Evolutionary conservation across 2,888 invertebrate species (phyloP), one percentile per base, ranked within the genome.

Genomic region (Synergus laeviventris): DNA sequence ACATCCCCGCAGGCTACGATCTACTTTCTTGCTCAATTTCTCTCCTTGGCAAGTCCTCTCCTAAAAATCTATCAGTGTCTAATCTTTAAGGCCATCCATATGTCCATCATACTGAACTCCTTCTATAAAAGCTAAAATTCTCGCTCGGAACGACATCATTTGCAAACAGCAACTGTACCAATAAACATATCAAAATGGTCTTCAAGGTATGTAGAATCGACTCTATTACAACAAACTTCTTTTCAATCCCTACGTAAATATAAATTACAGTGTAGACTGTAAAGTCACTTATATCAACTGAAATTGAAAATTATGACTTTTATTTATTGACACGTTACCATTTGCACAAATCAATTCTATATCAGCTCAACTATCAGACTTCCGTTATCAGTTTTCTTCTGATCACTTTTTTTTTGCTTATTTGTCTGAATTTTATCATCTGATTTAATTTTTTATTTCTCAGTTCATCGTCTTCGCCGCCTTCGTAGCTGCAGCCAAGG

Each of bases 401-500:
- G 31, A 31, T n/a, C n/a, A 31, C 12, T 14, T 14, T 14, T 38
- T 38, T 5, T 38, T 38, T 7, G 7, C 8, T 38, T 38, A 38
- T 38, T 9, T 38, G 9, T 38, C 9, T 14, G 0, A 42, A 12
- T 42, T 16, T 21, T 60, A 31, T 0, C 1, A 61, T 16, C 62
- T 9, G 31, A 73, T 24, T 16, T 21, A 73, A 59, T 21, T 31
- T 14, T 31, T 38, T 7, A 38, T 16, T 18, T 75, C 75, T 7
- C 49, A 79, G 79, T 36, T 77, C 16, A 38, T 77, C 16, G 16
- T 66, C 12, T 59, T 77, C 16, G 62, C 74, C 16, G 73, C 74
- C 18, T 12, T 77, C 1, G 24, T 79, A 45, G 79, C 74, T 18
- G 21, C 16, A 2, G 45, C 66, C 11, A 21, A 45, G 5, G 66